These are phyloP conservation scores for Acanthochromis polyacanthus DNA, from an alignment of 2,113 vertebrate genomes.

Conservation along the genomic window DNA sequence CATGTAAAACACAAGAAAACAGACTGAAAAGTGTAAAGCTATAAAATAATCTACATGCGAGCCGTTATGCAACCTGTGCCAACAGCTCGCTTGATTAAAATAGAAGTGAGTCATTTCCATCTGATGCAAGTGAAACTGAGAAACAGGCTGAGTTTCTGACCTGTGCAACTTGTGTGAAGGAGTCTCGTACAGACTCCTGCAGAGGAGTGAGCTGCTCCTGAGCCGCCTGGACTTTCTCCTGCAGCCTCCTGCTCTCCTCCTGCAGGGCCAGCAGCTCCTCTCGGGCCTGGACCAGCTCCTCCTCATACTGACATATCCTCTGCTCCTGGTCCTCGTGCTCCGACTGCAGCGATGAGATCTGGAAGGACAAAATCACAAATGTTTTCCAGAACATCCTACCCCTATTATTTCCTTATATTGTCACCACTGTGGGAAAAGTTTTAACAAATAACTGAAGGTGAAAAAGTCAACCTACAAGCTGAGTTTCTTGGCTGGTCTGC, in stretches of 20 bases:
- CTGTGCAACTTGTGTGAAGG: conserved; percentile 92
- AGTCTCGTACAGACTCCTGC: conserved; percentile 91
- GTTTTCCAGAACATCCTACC: neutral
- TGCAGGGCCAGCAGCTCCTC: conserved; percentile 93
- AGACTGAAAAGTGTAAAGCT: too few relatives aligned
- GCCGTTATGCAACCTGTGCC: neutral
- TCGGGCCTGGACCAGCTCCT: conserved; percentile 91
- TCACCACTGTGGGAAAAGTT: neutral
- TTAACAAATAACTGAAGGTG: neutral
- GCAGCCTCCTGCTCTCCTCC: conserved; percentile 92
- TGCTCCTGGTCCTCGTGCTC: conserved; percentile 94
- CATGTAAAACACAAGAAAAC: too few relatives aligned
- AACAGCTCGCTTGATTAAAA: neutral
- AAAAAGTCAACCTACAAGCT: conserved; percentile 84
- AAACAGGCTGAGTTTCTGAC: conserved; percentile 70
- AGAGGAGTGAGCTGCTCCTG: conserved; percentile 92
- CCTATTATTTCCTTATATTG: neutral
- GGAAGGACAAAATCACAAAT: neutral
- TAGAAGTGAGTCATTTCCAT: neutral
- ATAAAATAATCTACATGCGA: too few relatives aligned
- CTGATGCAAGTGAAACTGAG: neutral
- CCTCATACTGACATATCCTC: conserved; percentile 91
- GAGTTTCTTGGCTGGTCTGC: conserved; percentile 92
- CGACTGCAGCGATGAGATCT: conserved; percentile 92
- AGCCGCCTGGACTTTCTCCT: conserved; percentile 91